A percentile compares a stretch with the other conserved stretches of the same genome.
These are phyloP conservation scores for Stenichneumon culpator DNA, from an alignment of 2,888 invertebrate genomes.

Conservation along the genomic window DNA sequence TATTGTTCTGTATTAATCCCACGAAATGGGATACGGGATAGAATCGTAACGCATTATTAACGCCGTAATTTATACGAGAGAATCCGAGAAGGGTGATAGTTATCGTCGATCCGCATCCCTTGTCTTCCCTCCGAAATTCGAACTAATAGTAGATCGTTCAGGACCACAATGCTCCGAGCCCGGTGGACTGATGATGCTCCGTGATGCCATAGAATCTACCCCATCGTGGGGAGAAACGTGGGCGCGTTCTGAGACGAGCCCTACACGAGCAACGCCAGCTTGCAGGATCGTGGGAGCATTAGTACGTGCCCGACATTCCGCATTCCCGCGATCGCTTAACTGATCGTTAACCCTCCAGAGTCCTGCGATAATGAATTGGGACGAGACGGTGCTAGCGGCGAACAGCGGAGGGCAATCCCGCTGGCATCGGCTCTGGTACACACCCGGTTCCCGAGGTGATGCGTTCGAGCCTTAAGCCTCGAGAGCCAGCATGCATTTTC, in stretches of 20 bases:
- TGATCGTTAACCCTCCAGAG: conserved; percentile 78
- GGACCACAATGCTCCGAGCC: conserved; percentile 56
- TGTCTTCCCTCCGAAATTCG: conserved; percentile 52
- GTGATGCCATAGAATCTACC: conserved; percentile 48
- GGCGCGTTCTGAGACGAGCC: conserved; percentile 34
- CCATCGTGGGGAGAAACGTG: conserved; percentile 28
- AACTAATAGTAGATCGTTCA: conserved; percentile 66
- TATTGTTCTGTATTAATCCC: background rate
- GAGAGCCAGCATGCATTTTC: background rate
- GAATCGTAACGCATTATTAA: conserved; percentile 64
- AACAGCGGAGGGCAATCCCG: conserved; percentile 19
- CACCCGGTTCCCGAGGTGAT: conserved; percentile 34
- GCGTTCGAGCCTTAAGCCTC: conserved; percentile 18
- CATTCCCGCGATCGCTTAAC: conserved; percentile 78
- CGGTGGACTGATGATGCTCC: conserved; percentile 7
- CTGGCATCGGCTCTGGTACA: conserved; percentile 14
- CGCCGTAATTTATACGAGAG: conserved; percentile 37
- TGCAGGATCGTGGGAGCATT: conserved; percentile 67
- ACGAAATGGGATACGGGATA: background rate
- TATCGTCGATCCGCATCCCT: conserved; percentile 10
- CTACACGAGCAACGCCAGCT: conserved; percentile 40
- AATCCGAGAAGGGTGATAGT: conserved; percentile 30
- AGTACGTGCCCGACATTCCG: conserved; percentile 78
- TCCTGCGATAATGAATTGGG: conserved; percentile 76
- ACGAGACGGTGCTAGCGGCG: conserved; percentile 41